These are phyloP conservation scores for Phyllopteryx taeniolatus DNA, from an alignment of 2,113 vertebrate genomes.

Conservation along the genomic window DNA sequence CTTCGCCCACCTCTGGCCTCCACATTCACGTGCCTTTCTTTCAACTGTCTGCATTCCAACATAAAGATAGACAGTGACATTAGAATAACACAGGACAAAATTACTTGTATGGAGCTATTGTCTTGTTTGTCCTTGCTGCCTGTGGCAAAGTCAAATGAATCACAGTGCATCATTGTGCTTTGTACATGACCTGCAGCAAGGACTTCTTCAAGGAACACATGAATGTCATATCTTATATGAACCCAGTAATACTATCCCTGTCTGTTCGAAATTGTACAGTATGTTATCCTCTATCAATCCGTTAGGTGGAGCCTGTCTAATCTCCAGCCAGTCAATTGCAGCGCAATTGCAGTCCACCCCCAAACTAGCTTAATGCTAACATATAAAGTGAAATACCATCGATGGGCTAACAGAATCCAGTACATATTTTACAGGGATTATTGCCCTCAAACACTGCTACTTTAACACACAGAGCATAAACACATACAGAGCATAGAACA, in stretches of 20 bases:
- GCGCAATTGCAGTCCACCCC: too few relatives aligned
- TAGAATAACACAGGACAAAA: neutral
- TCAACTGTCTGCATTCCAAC: neutral
- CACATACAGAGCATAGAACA: too few relatives aligned
- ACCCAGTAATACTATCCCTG: neutral
- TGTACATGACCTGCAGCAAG: neutral
- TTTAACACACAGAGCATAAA: too few relatives aligned
- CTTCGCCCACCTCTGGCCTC: neutral
- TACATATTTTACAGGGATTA: too few relatives aligned
- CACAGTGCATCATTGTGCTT: slow-evolving; percentile 1
- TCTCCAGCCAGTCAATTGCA: too few relatives aligned
- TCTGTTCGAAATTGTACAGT: too few relatives aligned
- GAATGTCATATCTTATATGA: neutral
- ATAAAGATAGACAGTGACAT: neutral
- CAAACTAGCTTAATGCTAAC: too few relatives aligned
- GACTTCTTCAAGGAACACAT: neutral
- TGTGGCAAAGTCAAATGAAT: slow-evolving; percentile 7
- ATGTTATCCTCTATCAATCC: too few relatives aligned
- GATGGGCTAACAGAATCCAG: too few relatives aligned
- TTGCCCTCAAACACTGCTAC: too few relatives aligned
- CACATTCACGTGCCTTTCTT: neutral
- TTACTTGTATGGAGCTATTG: neutral
- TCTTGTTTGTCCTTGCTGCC: neutral
- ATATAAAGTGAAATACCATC: too few relatives aligned
- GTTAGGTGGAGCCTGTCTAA: too few relatives aligned